These are phyloP conservation scores for Mercenaria mercenaria DNA, from an alignment of 1,140 invertebrate species.

Conservation along the genomic window DNA sequence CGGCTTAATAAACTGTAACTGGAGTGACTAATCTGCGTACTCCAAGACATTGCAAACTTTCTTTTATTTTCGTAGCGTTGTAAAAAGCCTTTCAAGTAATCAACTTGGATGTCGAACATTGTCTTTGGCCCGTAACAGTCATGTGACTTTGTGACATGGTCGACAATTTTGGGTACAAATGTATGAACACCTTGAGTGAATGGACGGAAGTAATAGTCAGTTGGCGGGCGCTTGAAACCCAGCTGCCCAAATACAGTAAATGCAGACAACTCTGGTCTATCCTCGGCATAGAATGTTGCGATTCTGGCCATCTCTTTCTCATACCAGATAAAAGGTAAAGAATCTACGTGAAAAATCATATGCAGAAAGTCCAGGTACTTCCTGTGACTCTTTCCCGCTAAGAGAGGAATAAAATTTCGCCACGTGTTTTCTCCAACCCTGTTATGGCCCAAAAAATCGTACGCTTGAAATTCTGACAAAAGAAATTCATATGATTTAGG, in stretches of 20 bases:
- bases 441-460: slow-evolving; percentile 83
- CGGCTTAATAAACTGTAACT: not conserved
- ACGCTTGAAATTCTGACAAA: slow-evolving; percentile 73
- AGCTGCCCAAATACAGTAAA: slow-evolving; percentile 88
- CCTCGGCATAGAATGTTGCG: slow-evolving; percentile 93
- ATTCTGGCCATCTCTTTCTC: slow-evolving; percentile 89
- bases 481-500: slow-evolving; percentile 90
- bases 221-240: slow-evolving; percentile 92
- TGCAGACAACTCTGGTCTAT: slow-evolving; percentile 90
- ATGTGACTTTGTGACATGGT: not conserved
- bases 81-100: slow-evolving; percentile 56
- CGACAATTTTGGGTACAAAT: slow-evolving; percentile 53
- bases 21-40: slow-evolving; percentile 52
- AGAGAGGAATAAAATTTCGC: slow-evolving; percentile 62
- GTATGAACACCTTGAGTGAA: slow-evolving; percentile 86
- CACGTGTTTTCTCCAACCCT: slow-evolving; percentile 77
- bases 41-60: slow-evolving; percentile 44
- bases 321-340: slow-evolving; percentile 76
- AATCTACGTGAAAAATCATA: slow-evolving; percentile 67
- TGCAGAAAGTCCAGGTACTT: slow-evolving; percentile 80
- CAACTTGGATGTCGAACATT: slow-evolving; percentile 17
- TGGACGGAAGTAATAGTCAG: slow-evolving; percentile 93
- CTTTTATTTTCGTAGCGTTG: slow-evolving; percentile 23
- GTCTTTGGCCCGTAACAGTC: slow-evolving; percentile 44
- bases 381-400: slow-evolving; percentile 65